These are phyloP conservation scores for Piaya cayana DNA, from an alignment of 2,113 vertebrate species.

Conservation along the genomic window DNA sequence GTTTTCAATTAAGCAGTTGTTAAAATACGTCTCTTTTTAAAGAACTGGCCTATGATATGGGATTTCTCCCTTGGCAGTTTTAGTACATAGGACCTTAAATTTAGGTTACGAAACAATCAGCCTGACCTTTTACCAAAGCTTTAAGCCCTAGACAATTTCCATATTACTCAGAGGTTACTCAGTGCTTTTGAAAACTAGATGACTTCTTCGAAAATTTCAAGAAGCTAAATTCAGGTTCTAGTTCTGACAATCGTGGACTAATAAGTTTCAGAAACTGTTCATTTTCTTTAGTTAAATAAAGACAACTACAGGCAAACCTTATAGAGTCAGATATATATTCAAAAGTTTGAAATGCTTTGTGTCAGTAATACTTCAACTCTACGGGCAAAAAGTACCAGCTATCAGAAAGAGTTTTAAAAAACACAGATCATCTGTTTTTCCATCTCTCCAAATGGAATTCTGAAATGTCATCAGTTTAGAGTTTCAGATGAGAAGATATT, in stretches of 20 bases:
- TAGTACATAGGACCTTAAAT: conserved; percentile 31
- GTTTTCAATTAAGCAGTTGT: conserved; percentile 16
- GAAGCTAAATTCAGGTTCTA: neutral
- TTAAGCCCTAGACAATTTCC: conserved; percentile 11
- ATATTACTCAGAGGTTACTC: neutral
- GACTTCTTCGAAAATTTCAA: neutral
- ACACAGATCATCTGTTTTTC: conserved; percentile 32
- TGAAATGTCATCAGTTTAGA: conserved; percentile 56
- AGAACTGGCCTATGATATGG: neutral
- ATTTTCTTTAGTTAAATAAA: neutral
- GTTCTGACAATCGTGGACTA: neutral
- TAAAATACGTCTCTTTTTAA: neutral
- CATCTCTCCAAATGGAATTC: conserved; percentile 46
- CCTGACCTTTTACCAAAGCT: conserved; percentile 11
- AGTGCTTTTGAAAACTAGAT: neutral
- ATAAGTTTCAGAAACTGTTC: neutral
- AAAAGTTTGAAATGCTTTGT: conserved; percentile 4
- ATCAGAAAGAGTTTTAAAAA: conserved; percentile 26
- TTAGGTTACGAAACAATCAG: conserved; percentile 3
- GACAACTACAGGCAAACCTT: neutral
- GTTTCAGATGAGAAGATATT: conserved; percentile 49
- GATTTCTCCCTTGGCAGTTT: conserved; percentile 27
- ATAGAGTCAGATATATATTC: neutral
- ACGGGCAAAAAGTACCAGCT: neutral
- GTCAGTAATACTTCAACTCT: neutral